Conservation (phyloP, 1,140 invertebrate species). For the Ptiloglossa arizonensis region DNA sequence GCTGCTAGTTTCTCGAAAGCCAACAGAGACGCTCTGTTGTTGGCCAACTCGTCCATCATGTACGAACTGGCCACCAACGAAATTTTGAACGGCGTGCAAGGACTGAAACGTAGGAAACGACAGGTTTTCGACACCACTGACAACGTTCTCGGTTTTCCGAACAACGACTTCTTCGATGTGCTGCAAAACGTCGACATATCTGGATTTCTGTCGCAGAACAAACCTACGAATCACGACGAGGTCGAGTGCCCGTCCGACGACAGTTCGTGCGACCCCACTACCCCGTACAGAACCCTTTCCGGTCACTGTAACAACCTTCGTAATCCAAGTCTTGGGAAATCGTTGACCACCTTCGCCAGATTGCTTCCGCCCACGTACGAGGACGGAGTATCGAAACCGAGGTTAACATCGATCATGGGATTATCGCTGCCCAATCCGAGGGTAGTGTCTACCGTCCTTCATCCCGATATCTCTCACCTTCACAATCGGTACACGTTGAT, state of each 20-base stretch:
- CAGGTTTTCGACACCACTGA: slow-evolving; percentile 86
- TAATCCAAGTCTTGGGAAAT: slow-evolving; percentile 92
- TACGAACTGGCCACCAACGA: slow-evolving; percentile 93
- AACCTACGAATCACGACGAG: slow-evolving; percentile 84
- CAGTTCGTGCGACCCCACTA: slow-evolving; percentile 89
- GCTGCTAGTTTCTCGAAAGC: slow-evolving; percentile 94
- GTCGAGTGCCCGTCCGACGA: slow-evolving; percentile 81
- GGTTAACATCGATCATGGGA: slow-evolving; percentile 88
- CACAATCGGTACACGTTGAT: slow-evolving; percentile 94
- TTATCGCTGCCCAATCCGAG: slow-evolving; percentile 90
- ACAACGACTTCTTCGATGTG: slow-evolving; percentile 87
- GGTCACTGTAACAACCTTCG: slow-evolving; percentile 96
- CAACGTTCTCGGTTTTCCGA: slow-evolving; percentile 85
- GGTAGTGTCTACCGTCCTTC: slow-evolving; percentile 91
- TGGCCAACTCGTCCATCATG: slow-evolving; percentile 94
- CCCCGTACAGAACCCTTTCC: slow-evolving; percentile 90
- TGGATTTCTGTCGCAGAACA: slow-evolving; percentile 81
- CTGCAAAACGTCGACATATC: slow-evolving; percentile 89
- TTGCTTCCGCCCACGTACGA: slow-evolving; percentile 93
- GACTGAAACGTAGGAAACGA: slow-evolving; percentile 85
- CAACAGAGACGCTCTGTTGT: slow-evolving; percentile 89
- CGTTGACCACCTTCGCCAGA: slow-evolving; percentile 92
- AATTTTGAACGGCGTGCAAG: slow-evolving; percentile 87
- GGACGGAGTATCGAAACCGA: slow-evolving; percentile 92
- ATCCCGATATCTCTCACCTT: slow-evolving; percentile 93